Evolutionary conservation across 2,888 invertebrate species (phyloP), one percentile per base, ranked within the genome.

Genomic region (Plagiodera versicolora): DNA sequence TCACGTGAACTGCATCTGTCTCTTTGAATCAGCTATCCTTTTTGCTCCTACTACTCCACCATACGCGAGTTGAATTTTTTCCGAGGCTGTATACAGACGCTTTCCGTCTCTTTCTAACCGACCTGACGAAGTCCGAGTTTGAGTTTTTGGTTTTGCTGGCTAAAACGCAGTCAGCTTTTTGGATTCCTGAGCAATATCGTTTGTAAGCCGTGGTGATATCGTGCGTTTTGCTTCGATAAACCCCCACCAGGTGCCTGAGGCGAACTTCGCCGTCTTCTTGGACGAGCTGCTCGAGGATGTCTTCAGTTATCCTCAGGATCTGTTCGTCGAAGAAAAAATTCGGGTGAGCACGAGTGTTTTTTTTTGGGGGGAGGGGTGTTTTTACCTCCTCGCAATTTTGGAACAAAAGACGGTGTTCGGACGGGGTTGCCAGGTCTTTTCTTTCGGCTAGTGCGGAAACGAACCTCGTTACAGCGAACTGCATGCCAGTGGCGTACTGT

Each of bases 341-440:
- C n/a, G n/a, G n/a, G n/a, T n/a, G n/a, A n/a, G n/a, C n/a, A n/a
- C n/a, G n/a, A n/a, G n/a, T n/a, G n/a, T n/a, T n/a, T n/a, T n/a
- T n/a, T n/a, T n/a, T n/a, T n/a, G n/a, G n/a, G n/a, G n/a, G n/a
- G n/a, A n/a, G n/a, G n/a, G n/a, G n/a, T 35, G 10, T n/a, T 20
- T 71, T 72, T 78, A 90, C 87, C 84, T 93, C 93, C 78, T 93
- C 92, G 70, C 90, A 86, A 79, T 94, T 94, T 81, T 94, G 93
- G 78, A 93, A 94, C 58, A 94, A 82, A 32, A 89, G 84, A 76
- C 88, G 85, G 78, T 93, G 92, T 75, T 94, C 93, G 54, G 86
- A 84, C 1, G 88, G 86, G 1, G 89, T 86, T 55, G 93, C 87
- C 10, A 93, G 83, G 74, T 93, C 93, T 52, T 87, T 87, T 60